These are phyloP conservation scores for Machaerirhynchus nigripectus DNA, from an alignment of 2,113 vertebrate species.

Conservation along the genomic window DNA sequence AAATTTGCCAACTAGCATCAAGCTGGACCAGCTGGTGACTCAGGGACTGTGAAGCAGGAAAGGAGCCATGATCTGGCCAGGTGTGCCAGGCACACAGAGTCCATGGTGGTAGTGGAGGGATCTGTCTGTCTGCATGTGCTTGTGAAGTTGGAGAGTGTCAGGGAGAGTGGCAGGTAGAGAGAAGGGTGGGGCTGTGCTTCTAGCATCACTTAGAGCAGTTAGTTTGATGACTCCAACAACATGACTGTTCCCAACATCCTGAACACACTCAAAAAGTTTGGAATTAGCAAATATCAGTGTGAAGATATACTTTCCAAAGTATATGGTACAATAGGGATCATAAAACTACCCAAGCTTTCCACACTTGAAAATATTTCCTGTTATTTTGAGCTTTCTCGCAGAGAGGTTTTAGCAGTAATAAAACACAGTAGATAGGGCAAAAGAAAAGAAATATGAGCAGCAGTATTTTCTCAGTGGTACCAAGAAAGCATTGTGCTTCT, in stretches of 20 bases:
- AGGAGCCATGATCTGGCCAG: accelerated
- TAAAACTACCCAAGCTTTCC: neutral
- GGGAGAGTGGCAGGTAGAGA: no score
- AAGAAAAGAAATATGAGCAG: neutral
- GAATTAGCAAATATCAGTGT: neutral
- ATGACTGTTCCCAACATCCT: neutral
- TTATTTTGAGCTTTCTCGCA: neutral
- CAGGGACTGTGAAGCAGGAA: neutral
- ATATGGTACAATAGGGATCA: neutral
- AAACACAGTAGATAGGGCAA: neutral
- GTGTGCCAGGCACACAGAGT: neutral
- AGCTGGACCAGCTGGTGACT: neutral
- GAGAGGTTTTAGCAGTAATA: neutral
- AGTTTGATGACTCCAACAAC: neutral
- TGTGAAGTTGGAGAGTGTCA: neutral
- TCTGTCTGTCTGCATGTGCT: accelerated
- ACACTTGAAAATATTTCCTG: neutral
- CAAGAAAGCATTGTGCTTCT: neutral
- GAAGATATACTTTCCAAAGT: neutral
- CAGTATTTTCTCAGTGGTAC: neutral
- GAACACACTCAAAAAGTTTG: neutral
- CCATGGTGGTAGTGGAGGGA: accelerated
- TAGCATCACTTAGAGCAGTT: neutral
- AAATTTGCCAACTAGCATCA: accelerated
- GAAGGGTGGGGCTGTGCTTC: accelerated